phyloP scores from a whole-genome alignment of 2,113 vertebrate species.

The Phaethornis superciliosus region DNA sequence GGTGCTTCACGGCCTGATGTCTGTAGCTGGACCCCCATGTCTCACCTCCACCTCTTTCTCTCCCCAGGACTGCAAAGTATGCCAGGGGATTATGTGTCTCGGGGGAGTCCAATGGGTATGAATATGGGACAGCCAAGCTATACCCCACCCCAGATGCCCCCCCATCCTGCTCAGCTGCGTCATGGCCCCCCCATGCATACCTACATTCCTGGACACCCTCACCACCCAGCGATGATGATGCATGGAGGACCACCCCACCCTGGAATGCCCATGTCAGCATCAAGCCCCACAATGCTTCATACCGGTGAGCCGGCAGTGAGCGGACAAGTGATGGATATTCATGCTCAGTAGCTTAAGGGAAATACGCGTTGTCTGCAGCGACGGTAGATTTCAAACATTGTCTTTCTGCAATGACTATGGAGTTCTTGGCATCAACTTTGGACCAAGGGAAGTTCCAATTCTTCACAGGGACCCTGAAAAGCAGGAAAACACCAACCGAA shows the following conservation, averaged over 20 bases:
- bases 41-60: slow-evolving; percentile 54
- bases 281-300: slow-evolving; percentile 85
- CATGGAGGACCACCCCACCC: slow-evolving; percentile 88
- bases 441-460: slow-evolving; percentile 89
- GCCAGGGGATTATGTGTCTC: slow-evolving; percentile 91
- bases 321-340: slow-evolving; percentile 90
- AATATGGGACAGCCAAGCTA: slow-evolving; percentile 87
- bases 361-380: slow-evolving; percentile 80
- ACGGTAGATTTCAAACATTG: slow-evolving; percentile 83
- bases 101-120: slow-evolving; percentile 88
- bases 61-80: slow-evolving; percentile 89
- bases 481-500: slow-evolving; percentile 85
- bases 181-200: slow-evolving; percentile 88
- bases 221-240: slow-evolving; percentile 88
- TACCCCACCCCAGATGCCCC: slow-evolving; percentile 84
- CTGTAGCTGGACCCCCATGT: not conserved
- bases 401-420: slow-evolving; percentile 85
- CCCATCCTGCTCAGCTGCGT: slow-evolving; percentile 85
- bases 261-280: slow-evolving; percentile 90
- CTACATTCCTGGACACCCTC: slow-evolving; percentile 90
- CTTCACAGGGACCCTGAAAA: slow-evolving; percentile 89
- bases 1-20: rapidly evolving
- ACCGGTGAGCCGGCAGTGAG: slow-evolving; percentile 84
- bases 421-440: slow-evolving; percentile 87
- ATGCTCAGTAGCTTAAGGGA: slow-evolving; percentile 88